Base-by-base conservation (phyloP, 64 coral and sea anemone genomes). In the Montipora capricornis region DNA sequence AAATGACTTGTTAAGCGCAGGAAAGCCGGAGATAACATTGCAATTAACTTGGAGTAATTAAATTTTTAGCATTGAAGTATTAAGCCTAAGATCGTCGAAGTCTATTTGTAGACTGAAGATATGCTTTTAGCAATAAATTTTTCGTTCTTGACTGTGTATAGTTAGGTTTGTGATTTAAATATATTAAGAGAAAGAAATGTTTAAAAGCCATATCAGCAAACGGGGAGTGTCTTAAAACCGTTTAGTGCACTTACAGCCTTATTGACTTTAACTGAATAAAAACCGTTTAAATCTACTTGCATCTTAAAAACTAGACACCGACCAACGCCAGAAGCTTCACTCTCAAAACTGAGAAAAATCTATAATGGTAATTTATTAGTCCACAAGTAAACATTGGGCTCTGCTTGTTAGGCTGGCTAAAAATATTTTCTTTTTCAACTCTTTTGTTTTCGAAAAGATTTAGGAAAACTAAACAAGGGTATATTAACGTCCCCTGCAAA, bases 401-500 rank as follows among this genome's bases (percentile, higher is more conserved):
- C 48, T 44, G 68, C 19, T 14, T 51, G 10, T 11, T 64, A 10
- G 5, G 46, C 19, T 13, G 8, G 46, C 17, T 6, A 20, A 64
- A 9, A 22, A 73, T 71, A 86, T 12, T 64, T 64, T 12, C 11
- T 3, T 14, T 14, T 12, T 64, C 8, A 12, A 14, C 17, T 0
- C 66, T 51, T 24, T 50, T 73, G 82, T 86, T 86, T 22, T 20
- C 20, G 17, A 6, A 4, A 10, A 86, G 82, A 52, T 86, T 71
- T 86, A 71, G 8, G 66, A 86, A 60, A 86, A 86, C 44, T 49
- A 20, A 67, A 71, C 64, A 47, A 51, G 48, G n/a, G 10, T n/a
- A 20, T 71, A 73, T 86, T 86, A 71, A 86, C 50, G 15, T 71
- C 62, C 49, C 82, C 66, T 59, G 4, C 82, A 37, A 37, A 37